Conservation (phyloP, 1,140 invertebrate genomes). For the Lethocerus indicus region DNA sequence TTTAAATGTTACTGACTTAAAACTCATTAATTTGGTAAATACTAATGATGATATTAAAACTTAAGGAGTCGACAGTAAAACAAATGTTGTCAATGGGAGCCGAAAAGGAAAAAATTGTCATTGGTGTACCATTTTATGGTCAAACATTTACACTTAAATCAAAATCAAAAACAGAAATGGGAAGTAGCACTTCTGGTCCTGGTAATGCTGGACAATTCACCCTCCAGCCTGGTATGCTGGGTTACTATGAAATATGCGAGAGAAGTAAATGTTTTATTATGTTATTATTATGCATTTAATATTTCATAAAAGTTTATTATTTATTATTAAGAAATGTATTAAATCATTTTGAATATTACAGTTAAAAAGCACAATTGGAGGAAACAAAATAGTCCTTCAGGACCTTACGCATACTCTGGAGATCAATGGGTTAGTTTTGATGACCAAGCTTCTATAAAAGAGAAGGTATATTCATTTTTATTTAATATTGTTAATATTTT, state of each 20-base stretch:
- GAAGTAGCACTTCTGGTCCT: conserved; percentile 39
- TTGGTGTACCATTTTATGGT: conserved; percentile 80
- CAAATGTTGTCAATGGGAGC: conserved; percentile 53
- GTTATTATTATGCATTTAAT: not conserved
- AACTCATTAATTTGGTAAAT: too few species aligned
- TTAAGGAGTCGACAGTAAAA: conserved; percentile 65
- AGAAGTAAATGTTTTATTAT: conserved; percentile 29
- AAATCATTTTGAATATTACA: conserved; percentile 10
- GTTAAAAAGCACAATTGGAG: conserved; percentile 18
- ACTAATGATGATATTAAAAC: too few species aligned
- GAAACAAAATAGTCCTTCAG: conserved; percentile 24
- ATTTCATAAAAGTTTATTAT: not conserved
- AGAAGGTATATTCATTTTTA: conserved; percentile 37
- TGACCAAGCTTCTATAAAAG: conserved; percentile 49
- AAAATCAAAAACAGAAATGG: conserved; percentile 31
- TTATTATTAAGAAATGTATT: not conserved
- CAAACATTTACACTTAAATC: conserved; percentile 55
- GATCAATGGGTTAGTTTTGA: conserved; percentile 89
- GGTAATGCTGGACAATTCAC: conserved; percentile 69
- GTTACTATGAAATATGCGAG: conserved; percentile 80
- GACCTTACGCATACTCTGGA: conserved; percentile 59
- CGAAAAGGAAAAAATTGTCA: conserved; percentile 56
- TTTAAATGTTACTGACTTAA: too few species aligned
- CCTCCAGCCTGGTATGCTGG: conserved; percentile 73
- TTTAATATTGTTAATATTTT: too few species aligned